Base-by-base conservation (phyloP, 2,113 vertebrate species). In the Boulengeromyrus knoepffleri region DNA sequence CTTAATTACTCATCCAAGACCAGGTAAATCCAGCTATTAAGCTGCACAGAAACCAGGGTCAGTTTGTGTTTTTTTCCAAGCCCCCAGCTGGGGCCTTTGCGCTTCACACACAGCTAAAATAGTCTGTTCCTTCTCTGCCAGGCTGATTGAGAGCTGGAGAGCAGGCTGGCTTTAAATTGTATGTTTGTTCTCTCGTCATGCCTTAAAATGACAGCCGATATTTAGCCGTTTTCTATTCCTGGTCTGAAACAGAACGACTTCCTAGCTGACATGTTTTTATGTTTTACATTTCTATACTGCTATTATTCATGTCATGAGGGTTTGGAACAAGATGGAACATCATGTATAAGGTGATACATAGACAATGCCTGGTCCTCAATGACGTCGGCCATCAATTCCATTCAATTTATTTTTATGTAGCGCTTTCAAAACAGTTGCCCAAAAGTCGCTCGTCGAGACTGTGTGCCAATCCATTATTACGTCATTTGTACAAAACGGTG, bases 1-100 rank as follows among this genome's bases (percentile, higher is more conserved):
- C 47, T 50, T 87, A 52, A 87, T 87, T 87, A 36, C 85, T 87
- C 85, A 87, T 87, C 85, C 85, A 87, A 87, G 85, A 53, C 85
- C 85, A 87, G 49, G 85, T 87, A 87, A 87, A 47, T 8, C 85
- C 85, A 36, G 21, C n/a, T 15, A 36, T 87, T 87, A 36, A 27
- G 85, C 27, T 9, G 27, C 21, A 52, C 49, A 17, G 27, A 87
- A 56, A 8, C n/a, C 49, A 56, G 85, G 47, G 49, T 52, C 85
- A 53, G 74, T 8, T 80, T 19, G 74, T 80, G 31, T 27, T 27
- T 46, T 86, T 86, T 86, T 36, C n/a, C 7, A 27, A 52, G 47
- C 5, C 4, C 47, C 12, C 85, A 87, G 24, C 50, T 17, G 24
- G 85, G 50, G 49, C 42, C 21, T 56, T 36, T 39, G 50, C 5